phyloP scores from a whole-genome alignment of 2,888 invertebrate species.

The Temnothorax rugatulus region DNA sequence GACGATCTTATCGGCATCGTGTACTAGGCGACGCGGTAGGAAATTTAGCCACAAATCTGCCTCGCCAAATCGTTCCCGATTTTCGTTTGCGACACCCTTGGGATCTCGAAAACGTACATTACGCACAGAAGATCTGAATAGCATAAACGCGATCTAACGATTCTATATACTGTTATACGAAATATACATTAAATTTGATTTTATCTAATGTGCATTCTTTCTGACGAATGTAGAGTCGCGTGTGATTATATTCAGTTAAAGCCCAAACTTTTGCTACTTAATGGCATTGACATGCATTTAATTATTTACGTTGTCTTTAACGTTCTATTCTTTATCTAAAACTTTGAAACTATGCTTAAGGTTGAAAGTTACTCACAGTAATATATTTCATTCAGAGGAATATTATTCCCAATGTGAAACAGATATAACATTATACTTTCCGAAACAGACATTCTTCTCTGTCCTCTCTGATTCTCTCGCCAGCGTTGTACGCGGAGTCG shows the following conservation, averaged over 20 bases:
- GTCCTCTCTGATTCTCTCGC: conserved; percentile 18
- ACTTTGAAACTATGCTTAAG: background rate
- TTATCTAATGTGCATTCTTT: background rate
- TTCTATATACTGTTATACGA: background rate
- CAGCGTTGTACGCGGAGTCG: conserved; percentile 21
- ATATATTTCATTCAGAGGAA: background rate
- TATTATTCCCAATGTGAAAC: conserved; percentile 20
- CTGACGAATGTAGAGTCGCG: background rate
- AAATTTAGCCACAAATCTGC: conserved; percentile 77
- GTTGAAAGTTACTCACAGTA: background rate
- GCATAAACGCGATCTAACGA: background rate
- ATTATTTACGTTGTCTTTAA: background rate
- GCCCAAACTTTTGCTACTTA: background rate
- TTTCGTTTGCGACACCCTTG: conserved; percentile 34
- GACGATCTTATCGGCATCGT: conserved; percentile 77
- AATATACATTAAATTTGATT: background rate
- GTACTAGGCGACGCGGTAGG: conserved; percentile 68
- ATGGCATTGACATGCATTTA: background rate
- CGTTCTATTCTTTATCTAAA: no score
- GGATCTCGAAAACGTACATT: conserved; percentile 7
- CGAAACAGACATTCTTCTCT: conserved; percentile 36
- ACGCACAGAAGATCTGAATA: background rate
- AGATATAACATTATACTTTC: conserved; percentile 28
- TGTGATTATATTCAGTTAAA: background rate
- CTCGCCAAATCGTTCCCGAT: conserved; percentile 62